These are phyloP conservation scores for Staurois parvus DNA, from an alignment of 2,797 vertebrate species.

Conservation along the genomic window DNA sequence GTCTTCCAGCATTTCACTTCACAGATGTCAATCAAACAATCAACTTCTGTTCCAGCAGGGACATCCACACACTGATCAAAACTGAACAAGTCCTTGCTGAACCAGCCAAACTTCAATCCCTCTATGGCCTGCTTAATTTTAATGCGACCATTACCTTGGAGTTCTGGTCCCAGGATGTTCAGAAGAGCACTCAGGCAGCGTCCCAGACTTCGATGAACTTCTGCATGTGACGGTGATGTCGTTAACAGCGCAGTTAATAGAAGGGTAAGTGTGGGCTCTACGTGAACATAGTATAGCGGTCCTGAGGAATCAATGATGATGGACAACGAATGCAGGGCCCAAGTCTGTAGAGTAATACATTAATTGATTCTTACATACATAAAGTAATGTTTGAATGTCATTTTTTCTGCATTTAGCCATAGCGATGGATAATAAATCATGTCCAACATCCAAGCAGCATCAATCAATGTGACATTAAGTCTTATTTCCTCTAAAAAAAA, in stretches of 20 bases:
- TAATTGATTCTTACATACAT: too few species aligned
- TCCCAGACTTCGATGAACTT: constrained; percentile 90
- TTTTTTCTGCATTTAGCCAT: background rate
- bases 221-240: constrained; percentile 83
- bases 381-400: too few species aligned
- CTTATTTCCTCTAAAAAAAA: too few species aligned
- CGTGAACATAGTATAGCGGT: constrained; percentile 81
- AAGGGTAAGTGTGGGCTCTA: constrained; percentile 85
- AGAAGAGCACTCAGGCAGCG: constrained; percentile 88
- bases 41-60: too few species aligned
- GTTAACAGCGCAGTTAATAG: constrained; percentile 84
- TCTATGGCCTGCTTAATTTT: too few species aligned
- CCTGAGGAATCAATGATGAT: constrained; percentile 86
- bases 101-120: too few species aligned
- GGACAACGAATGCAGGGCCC: constrained; percentile 90
- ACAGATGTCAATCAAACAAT: too few species aligned
- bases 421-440: background rate
- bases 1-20: too few species aligned
- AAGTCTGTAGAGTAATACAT: constrained; percentile 78
- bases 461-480: too few species aligned
- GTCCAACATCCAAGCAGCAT: background rate
- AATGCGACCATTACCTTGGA: constrained; percentile 81
- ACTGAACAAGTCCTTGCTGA: too few species aligned
- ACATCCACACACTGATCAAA: too few species aligned
- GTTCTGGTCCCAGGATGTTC: constrained; percentile 88